Base-by-base conservation (phyloP, 1,140 invertebrate species). In the Dendrolimus kikuchii region DNA sequence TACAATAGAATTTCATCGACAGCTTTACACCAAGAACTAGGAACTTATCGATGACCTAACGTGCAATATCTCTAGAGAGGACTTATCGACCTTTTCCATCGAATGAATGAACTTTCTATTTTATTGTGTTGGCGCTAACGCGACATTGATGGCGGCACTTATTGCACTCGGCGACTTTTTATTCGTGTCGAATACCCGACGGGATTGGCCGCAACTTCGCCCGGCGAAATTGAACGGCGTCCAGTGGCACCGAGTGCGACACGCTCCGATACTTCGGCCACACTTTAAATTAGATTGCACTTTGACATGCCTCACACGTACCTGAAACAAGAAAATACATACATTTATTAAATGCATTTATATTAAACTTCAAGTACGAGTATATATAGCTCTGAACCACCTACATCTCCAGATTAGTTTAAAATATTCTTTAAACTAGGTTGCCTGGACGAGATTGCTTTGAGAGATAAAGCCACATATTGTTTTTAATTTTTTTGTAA, bases 61-160 rank as follows among this genome's bases (percentile, higher is more conserved):
- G 46, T 7, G 23, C 36, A 41, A 46, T 42, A 36, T 36, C 46
- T 9, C 53, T 43, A 55, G 43, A 46, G 53, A 38, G 45, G 8
- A 7, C 57, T 46, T 53, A 47, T 54, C 55, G 61, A 68, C 64
- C 63, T 68, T 65, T 72, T 66, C 68, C 61, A 58, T 54, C 59
- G 52, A 63, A 57, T 58, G 54, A 68, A 71, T 74, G 55, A 65
- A 75, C 71, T 77, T 79, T 80, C 76, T 77, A 80, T 78, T 81
- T 83, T 81, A 81, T 84, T 83, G 73, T 78, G 70, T 74, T 66
- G 71, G 69, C 68, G 60, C 66, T 83, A 83, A 83, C 76, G 64
- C 74, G 76, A 72, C 77, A 66, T 72, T 74, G 75, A 77, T 71
- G 77, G 69, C 69, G 63, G 60, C 77, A 76, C 75, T 81, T 84